Conservation (phyloP, 2,797 vertebrate species). For the Carcharodon carcharias region DNA sequence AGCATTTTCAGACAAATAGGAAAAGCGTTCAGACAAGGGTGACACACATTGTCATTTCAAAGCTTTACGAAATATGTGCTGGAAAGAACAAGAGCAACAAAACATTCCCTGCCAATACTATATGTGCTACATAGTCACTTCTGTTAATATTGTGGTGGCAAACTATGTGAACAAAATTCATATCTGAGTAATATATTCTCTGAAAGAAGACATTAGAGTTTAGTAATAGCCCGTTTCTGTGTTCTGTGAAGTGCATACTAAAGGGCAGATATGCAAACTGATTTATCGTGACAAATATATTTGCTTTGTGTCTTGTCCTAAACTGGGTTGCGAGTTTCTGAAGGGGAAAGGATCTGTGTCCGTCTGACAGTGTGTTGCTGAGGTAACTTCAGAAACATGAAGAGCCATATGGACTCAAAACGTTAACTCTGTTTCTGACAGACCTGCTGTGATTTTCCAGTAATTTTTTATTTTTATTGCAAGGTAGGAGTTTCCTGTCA, state of each 20-base stretch:
- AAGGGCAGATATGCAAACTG: neutral
- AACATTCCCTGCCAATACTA: neutral
- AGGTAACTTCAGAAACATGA: no score
- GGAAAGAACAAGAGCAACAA: neutral
- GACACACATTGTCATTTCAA: neutral
- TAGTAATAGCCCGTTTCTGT: neutral
- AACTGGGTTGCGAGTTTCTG: neutral
- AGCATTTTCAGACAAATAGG: neutral
- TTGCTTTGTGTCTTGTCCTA: neutral
- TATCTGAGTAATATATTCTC: neutral
- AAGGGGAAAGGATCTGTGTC: no score
- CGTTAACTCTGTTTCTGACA: no score
- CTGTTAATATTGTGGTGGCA: neutral
- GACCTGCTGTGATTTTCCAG: no score
- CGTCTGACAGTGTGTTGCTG: no score
- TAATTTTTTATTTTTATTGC: neutral
- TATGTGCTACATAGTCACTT: neutral
- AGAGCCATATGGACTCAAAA: no score
- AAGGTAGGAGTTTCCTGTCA: neutral
- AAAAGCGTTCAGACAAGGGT: neutral
- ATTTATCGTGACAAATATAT: neutral
- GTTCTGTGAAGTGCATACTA: no score
- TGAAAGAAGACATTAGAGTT: neutral
- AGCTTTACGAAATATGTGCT: neutral
- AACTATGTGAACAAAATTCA: neutral